Evolutionary conservation across 2,797 vertebrate genomes (phyloP), one percentile per base, ranked within the genome.

Genomic region (Prionace glauca): DNA sequence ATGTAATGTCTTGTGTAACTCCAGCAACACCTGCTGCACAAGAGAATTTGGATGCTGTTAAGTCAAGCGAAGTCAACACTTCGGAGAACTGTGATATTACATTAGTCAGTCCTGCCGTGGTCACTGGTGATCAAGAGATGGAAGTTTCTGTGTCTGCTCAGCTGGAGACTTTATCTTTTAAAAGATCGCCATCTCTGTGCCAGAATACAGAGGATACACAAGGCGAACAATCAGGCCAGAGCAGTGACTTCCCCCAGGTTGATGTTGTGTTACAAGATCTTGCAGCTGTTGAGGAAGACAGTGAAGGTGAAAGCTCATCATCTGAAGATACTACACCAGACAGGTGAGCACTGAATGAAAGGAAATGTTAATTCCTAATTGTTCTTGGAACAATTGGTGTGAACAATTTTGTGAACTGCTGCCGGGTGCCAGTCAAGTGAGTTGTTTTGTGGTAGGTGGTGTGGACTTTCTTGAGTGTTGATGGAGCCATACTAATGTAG

Each of bases 141-240:
- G 93, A 95, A 26, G 71, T 95, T 22, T 74, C 93, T 0, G 93
- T 95, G 16, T 77, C 93, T 77, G 93, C 93, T 77, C 93, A 60
- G 50, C 45, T 95, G 71, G 93, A 95, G 93, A 95, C 45, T 16
- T 77, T 95, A 95, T 95, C 93, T 16, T 95, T 95, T 95, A 26
- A 56, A 95, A 95, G 26, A 32, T 77, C 45, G 22, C 93, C 50
- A 22, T 32, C 32, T 1, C 29, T n/a, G 18, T 50, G 26, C 45
- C 69, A 95, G 45, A 56, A 95, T 16, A 29, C 69, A 24, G 91
- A 67, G 2, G 10, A 24, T 69, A 12, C 18, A 94, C 8, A 41
- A 60, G 93, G 71, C 69, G 41, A 95, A 20, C 93, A 95, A 1
- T 77, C 12, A 9, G 26, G 41, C 26, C 71, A n/a, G 16, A 32